Base-by-base conservation (phyloP, 2,888 invertebrate species). In the Eupithecia subumbrata region DNA sequence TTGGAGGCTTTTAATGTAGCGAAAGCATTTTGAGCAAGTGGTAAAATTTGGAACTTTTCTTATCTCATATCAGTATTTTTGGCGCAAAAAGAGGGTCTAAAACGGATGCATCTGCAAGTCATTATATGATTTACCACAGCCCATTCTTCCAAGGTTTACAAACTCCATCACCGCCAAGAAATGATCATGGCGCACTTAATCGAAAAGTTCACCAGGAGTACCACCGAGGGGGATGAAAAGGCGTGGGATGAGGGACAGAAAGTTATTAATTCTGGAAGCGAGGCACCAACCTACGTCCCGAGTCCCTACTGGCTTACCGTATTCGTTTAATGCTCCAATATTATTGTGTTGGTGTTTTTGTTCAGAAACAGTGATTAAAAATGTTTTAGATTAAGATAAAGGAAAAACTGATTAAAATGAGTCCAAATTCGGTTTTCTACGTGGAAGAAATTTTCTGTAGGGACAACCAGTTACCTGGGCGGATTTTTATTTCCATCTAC, bases 251-350 rank as follows among this genome's bases (percentile, higher is more conserved):
- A 72, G 74, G 77, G 77, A 72, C 68, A 90, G 91, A 91, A 93
- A 94, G 94, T 94, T 94, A 94, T 94, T 94, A 94, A 94, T 94
- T 94, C 94, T 93, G 90, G 92, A 92, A 91, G 93, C 91, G 93
- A 92, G 91, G 90, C 92, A 92, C 92, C 92, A 90, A 91, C 93
- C 93, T 93, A 92, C 93, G 88, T 90, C 90, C 89, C 90, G 88
- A 89, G 60, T 66, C 45, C 60, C 71, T 63, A 89, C 91, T 92
- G 92, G 89, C 92, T 92, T 92, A 93, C 94, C 93, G 92, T 91
- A 91, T 90, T 91, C 88, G 88, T 87, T 91, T 92, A 92, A 92
- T 92, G 91, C 91, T 90, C 90, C 89, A 88, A 90, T 92, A 89
- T 90, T 90, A 92, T 92, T 91, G 81, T 84, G 84, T 84, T 85